Conservation (phyloP, 2,888 invertebrate species). For the Smittia aterrima region DNA sequence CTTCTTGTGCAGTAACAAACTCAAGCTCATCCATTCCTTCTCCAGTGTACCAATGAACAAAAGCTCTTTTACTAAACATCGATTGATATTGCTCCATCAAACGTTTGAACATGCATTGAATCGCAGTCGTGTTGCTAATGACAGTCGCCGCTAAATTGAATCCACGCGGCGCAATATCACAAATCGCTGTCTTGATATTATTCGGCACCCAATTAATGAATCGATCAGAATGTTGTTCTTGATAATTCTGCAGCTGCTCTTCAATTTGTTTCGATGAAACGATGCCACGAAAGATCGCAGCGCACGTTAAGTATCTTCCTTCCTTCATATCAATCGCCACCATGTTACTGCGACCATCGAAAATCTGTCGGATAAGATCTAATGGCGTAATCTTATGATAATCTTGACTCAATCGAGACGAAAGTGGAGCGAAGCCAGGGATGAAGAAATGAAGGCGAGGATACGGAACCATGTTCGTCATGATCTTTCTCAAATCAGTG, state of each 20-base stretch:
- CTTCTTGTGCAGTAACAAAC: constrained; percentile 79
- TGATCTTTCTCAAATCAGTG: constrained; percentile 79
- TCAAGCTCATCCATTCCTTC: constrained; percentile 88
- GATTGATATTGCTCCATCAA: constrained; percentile 74
- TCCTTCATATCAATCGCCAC: constrained; percentile 75
- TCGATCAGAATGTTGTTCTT: constrained; percentile 71
- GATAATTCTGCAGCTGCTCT: constrained; percentile 72
- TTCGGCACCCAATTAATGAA: constrained; percentile 83
- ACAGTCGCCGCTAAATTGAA: constrained; percentile 84
- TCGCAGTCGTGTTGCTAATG: constrained; percentile 78
- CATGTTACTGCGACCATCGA: constrained; percentile 79
- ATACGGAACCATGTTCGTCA: constrained; percentile 90
- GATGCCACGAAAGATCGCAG: constrained; percentile 65
- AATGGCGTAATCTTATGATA: constrained; percentile 69
- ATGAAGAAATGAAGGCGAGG: constrained; percentile 84
- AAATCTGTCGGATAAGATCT: constrained; percentile 69
- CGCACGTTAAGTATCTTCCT: constrained; percentile 75
- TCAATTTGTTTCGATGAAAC: constrained; percentile 79
- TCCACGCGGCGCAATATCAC: constrained; percentile 81
- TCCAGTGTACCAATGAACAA: constrained; percentile 83
- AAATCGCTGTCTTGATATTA: constrained; percentile 80
- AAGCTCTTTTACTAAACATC: constrained; percentile 80
- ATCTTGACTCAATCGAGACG: constrained; percentile 61
- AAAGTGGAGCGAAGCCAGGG: constrained; percentile 74
- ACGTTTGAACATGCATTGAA: constrained; percentile 74